Evolutionary conservation across 2,797 vertebrate genomes (phyloP).

Genomic region (Lerista edwardsae): DNA sequence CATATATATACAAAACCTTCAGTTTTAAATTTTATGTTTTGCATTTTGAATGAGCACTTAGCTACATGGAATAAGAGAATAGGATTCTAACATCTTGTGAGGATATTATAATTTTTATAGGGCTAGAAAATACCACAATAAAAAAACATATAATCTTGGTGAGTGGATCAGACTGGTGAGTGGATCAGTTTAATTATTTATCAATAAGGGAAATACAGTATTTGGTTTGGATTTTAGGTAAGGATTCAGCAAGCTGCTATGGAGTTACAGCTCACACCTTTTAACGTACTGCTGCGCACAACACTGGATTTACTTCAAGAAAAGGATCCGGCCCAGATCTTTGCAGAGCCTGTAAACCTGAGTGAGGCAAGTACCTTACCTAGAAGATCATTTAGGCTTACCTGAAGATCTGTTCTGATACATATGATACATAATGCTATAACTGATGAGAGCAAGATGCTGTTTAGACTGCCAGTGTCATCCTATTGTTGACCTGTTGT

Average conservation of each 20-base stretch:
- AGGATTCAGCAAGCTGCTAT: conserved; percentile 93
- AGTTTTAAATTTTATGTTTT: conserved; percentile 27
- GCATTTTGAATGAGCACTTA: conserved; percentile 26
- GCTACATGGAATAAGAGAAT: not conserved
- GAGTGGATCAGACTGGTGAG: not conserved
- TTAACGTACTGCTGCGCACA: conserved; percentile 88
- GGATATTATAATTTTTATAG: not conserved
- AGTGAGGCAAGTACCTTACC: conserved; percentile 84
- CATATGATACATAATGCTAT: not conserved
- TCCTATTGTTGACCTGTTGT: conserved; percentile 36
- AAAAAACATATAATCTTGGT: not conserved
- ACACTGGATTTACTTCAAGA: conserved; percentile 95
- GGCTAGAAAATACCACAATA: not conserved
- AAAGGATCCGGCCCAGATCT: conserved; percentile 93
- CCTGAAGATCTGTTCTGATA: conserved; percentile 25
- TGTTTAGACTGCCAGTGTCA: not conserved
- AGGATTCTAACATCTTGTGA: too few species aligned
- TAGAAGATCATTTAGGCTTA: not conserved
- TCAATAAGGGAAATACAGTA: not conserved
- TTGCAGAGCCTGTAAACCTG: conserved; percentile 91
- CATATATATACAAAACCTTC: conserved; percentile 10
- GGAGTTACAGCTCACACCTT: conserved; percentile 92
- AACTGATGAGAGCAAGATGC: not conserved
- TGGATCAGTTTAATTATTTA: not conserved
- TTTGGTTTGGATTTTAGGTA: conserved; percentile 73